These are phyloP conservation scores for Hyla sarda DNA, from an alignment of 2,113 vertebrate genomes.

Conservation along the genomic window DNA sequence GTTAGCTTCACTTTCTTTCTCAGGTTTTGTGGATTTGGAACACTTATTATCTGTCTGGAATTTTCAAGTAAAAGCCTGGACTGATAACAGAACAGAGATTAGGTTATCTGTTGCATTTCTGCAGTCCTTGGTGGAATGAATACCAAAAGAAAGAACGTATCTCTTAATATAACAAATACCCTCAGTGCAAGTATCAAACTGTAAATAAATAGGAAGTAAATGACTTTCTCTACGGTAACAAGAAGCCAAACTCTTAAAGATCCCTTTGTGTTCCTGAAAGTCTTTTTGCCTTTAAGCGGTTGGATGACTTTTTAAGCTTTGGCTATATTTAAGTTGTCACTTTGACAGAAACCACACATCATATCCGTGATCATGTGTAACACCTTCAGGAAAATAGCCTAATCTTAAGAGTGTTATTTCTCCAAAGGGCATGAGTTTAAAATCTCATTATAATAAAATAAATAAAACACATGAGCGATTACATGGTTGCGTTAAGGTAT, in stretches of 20 bases:
- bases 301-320: background rate
- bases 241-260: background rate
- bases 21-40: background rate
- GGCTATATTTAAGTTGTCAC: conserved; percentile 17
- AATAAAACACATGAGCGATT: too few relatives aligned
- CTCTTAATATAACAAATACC: background rate
- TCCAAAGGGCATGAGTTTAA: background rate
- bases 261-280: background rate
- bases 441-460: background rate
- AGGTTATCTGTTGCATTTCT: background rate
- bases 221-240: background rate
- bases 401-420: background rate
- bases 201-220: background rate
- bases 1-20: background rate
- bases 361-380: background rate
- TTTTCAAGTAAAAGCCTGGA: background rate
- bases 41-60: background rate
- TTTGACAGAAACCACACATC: conserved; percentile 28
- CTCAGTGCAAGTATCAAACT: background rate
- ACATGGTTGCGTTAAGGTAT: too few relatives aligned
- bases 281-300: conserved; percentile 33
- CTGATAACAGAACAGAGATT: background rate
- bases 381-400: conserved; percentile 20
- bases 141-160: background rate
- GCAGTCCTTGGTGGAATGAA: background rate